Base-by-base conservation (phyloP, 1,140 invertebrate species). In the Listronotus oregonensis region DNA sequence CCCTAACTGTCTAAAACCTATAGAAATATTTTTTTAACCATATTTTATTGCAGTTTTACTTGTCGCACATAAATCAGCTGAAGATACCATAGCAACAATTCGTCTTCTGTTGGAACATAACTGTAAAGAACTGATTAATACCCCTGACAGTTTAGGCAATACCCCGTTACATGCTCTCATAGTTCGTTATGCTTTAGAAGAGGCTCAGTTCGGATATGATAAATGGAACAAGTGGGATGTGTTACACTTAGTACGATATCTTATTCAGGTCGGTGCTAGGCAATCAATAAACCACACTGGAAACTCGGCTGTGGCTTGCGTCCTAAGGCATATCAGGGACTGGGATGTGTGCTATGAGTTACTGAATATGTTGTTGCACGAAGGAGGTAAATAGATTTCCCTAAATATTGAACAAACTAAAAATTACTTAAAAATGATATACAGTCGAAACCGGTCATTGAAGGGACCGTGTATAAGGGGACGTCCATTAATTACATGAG, bases 331-430 rank as follows among this genome's bases (percentile, higher is more conserved):
- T 77, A 83, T 90, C 8, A 76, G 87, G n/a, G 89, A 90, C 73
- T 90, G 88, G 88, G 89, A 90, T 73, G 89, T 90, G 59, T 86
- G 88, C 50, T 90, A 88, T 75, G 88, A 90, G 71, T 75, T 90
- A 43, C 78, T 90, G 18, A 86, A 86, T 64, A 90, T 90, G 88
- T 77, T 90, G 40, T 80, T 90, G 6, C 82, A 85, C 68, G 85
- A 89, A 75, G 87, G 87, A 67, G 88, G 86, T 74, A 50, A 66
- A 58, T 59, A 9, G 3, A 18, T 55, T 12, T 21, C 17, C 4
- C 10, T 1, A 3, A 47, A 18, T 47, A n/a, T 15, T 47, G 44
- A 3, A 14, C 11, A 15, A 7, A n/a, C 6, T 14, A 6, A 14
- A n/a, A n/a, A n/a, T n/a, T n/a, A n/a, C n/a, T n/a, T n/a, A n/a